Evolutionary conservation across 2,113 vertebrate species (phyloP).

Genomic region (Brienomyrus longianalis): DNA sequence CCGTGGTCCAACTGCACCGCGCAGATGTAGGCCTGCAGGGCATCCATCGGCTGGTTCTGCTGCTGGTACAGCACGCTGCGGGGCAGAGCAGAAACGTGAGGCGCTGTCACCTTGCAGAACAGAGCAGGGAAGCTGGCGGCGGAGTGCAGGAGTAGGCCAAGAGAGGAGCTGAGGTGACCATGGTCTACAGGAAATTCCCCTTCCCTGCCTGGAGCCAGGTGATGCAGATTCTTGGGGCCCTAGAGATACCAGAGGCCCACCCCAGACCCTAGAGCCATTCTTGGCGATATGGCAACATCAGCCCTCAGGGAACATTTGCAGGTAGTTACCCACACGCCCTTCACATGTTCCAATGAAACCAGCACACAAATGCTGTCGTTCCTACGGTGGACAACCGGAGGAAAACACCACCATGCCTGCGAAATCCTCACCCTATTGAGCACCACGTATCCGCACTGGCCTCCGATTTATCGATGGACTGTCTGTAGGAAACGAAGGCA

Average conservation of each 20-base stretch:
- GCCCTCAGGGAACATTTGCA: no score
- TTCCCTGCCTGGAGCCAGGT: background rate
- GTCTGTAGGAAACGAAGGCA: constrained; percentile 98
- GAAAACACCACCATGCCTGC: background rate
- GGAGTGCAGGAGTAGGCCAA: background rate
- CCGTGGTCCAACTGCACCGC: constrained; percentile 97
- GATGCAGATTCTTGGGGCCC: background rate
- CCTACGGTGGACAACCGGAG: background rate
- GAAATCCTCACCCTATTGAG: constrained; percentile 90
- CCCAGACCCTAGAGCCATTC: background rate
- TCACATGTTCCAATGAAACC: background rate
- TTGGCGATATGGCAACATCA: background rate
- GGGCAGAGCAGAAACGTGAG: constrained; percentile 21
- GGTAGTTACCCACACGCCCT: background rate
- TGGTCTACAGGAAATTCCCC: background rate
- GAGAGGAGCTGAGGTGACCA: background rate
- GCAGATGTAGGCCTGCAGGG: constrained; percentile 98
- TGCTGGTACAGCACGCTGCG: constrained; percentile 95
- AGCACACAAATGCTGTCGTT: background rate
- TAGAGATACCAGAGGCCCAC: background rate
- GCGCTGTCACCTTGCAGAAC: background rate
- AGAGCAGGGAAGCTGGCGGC: background rate
- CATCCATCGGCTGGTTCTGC: constrained; percentile 99
- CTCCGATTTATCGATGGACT: constrained; percentile 99
- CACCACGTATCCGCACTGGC: constrained; percentile 99